These are phyloP conservation scores for Engystomops pustulosus DNA, from an alignment of 2,113 vertebrate species.

Conservation along the genomic window DNA sequence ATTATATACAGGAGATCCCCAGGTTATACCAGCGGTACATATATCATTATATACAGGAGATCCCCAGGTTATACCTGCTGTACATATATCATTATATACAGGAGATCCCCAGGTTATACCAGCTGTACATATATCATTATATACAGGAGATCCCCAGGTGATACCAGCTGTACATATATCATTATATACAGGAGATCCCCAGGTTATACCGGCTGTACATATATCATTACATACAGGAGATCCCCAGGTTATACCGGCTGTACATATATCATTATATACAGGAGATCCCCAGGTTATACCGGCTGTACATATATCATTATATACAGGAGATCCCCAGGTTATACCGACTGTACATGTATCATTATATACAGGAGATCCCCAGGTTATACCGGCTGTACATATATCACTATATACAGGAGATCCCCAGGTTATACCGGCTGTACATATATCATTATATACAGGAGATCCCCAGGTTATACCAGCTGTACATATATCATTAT, in stretches of 20 bases:
- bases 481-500: background rate
- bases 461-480: background rate
- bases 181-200: background rate
- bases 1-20: background rate
- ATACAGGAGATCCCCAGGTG: background rate
- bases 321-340: background rate
- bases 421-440: background rate
- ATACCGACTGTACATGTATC: background rate
- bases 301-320: background rate
- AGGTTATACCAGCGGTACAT: no score
- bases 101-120: background rate
- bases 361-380: background rate
- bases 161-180: background rate
- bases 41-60: background rate
- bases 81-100: background rate
- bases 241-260: slow-evolving; percentile 1
- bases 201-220: background rate
- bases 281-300: background rate
- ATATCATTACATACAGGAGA: background rate
- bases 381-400: background rate
- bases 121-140: background rate
- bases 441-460: background rate
- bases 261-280: background rate
- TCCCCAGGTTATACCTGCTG: background rate
- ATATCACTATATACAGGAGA: background rate